phyloP scores from a whole-genome alignment of 35 echinoderm and acorn worm species.

The Nesometra sesokonis region DNA sequence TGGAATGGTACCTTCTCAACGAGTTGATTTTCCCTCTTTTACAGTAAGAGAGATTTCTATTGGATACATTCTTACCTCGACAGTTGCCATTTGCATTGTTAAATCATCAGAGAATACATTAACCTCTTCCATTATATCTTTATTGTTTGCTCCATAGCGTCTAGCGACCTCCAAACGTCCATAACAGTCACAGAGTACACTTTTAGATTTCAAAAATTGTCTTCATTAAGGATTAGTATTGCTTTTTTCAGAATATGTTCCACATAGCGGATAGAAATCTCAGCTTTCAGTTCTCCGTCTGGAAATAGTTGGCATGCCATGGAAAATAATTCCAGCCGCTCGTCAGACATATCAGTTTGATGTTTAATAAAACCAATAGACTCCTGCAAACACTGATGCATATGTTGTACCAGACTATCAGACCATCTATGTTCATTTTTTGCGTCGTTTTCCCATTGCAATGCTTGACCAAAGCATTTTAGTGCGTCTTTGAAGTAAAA shows the following conservation, averaged over 20 bases:
- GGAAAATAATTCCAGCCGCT: not conserved
- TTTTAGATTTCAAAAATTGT: not conserved
- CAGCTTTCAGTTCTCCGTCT: not conserved
- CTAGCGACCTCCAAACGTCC: not conserved
- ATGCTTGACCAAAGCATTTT: slow-evolving; percentile 8
- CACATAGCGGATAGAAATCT: not conserved
- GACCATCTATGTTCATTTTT: not conserved
- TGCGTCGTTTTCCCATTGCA: not conserved
- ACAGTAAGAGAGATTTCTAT: too few relatives aligned
- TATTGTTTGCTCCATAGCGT: not conserved
- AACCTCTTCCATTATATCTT: not conserved
- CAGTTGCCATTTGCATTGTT: not conserved
- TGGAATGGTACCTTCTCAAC: too few relatives aligned
- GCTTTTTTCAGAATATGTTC: not conserved
- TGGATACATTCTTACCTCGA: not conserved
- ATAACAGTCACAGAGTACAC: slow-evolving; percentile 10
- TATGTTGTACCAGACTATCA: not conserved
- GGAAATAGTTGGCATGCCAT: not conserved
- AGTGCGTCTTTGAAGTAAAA: slow-evolving; percentile 6
- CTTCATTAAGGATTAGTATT: not conserved
- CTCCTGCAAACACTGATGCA: not conserved
- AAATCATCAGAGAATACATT: not conserved
- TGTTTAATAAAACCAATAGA: not conserved
- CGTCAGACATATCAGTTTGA: not conserved
- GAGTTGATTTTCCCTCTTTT: too few relatives aligned